phyloP scores from a whole-genome alignment of 2,888 invertebrate genomes.

The Lithophane ornitopus region DNA sequence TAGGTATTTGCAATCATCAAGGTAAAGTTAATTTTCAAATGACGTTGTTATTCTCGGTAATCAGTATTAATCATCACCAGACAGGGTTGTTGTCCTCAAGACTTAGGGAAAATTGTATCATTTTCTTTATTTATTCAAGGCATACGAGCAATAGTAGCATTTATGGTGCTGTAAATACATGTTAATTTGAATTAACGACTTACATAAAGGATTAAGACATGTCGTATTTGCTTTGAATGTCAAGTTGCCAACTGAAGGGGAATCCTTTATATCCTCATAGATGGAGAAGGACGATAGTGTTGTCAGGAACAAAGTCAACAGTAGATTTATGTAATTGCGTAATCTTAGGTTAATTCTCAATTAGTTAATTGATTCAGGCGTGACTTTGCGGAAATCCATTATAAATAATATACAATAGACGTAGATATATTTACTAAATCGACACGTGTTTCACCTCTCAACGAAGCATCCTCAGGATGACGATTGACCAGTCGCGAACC shows the following conservation, averaged over 20 bases:
- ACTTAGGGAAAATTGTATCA: slow-evolving; percentile 32
- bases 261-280: background rate
- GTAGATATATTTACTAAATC: no score
- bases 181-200: slow-evolving; percentile 14
- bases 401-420: no score
- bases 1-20: background rate
- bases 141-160: slow-evolving; percentile 9
- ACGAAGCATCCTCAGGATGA: no score
- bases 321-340: background rate
- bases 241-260: slow-evolving; percentile 18
- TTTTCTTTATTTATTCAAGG: slow-evolving; percentile 31
- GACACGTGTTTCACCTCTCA: no score
- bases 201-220: background rate
- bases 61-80: background rate
- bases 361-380: no score
- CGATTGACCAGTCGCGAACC: no score
- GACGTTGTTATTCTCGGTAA: background rate
- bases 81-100: slow-evolving; percentile 20
- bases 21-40: background rate
- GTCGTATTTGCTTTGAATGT: slow-evolving; percentile 14
- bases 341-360: background rate
- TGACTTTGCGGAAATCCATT: no score
- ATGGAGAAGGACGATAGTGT: background rate
- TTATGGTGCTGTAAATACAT: background rate
- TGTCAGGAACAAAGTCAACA: background rate